Percentiles rank a stretch among this genome's conserved stretches.
These are phyloP conservation scores for Drosophila antonietae DNA, from an alignment of 2,888 invertebrate species.

Conservation along the genomic window DNA sequence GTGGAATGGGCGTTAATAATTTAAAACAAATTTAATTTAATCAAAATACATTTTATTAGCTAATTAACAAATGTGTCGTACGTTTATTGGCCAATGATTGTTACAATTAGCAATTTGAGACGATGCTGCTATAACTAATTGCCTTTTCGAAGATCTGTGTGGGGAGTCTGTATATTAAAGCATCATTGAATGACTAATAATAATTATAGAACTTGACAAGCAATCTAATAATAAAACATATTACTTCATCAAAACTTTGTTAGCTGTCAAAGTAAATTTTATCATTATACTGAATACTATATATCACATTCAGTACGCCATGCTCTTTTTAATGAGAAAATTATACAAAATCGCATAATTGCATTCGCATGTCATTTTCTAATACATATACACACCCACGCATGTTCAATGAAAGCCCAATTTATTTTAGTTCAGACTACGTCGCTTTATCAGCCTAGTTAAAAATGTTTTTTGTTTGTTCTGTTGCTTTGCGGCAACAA, in stretches of 20 bases:
- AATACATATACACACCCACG: background rate
- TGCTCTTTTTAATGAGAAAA: slow-evolving; percentile 42
- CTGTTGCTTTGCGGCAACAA: background rate
- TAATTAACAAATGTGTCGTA: slow-evolving; percentile 16
- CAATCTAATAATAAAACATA: slow-evolving; percentile 56
- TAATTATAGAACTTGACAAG: slow-evolving; percentile 30
- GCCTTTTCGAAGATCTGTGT: background rate
- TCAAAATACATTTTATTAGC: slow-evolving; percentile 24
- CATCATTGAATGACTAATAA: slow-evolving; percentile 49
- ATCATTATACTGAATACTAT: slow-evolving; percentile 38
- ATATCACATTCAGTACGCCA: slow-evolving; percentile 12
- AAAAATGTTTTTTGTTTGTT: slow-evolving; percentile 14
- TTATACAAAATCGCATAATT: slow-evolving; percentile 49
- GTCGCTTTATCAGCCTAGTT: background rate
- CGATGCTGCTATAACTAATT: slow-evolving; percentile 16
- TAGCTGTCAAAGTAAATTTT: slow-evolving; percentile 45
- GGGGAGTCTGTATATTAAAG: slow-evolving; percentile 5
- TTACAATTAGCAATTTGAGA: slow-evolving; percentile 23
- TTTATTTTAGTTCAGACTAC: slow-evolving; percentile 2
- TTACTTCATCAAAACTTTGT: slow-evolving; percentile 51
- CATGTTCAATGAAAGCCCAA: background rate
- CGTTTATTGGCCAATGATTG: slow-evolving; percentile 29
- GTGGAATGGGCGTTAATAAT: slow-evolving; percentile 26
- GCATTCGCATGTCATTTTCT: slow-evolving; percentile 35
- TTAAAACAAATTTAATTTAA: slow-evolving; percentile 19